Evolutionary conservation across 2,888 invertebrate genomes (phyloP).

Genomic region (Acanthacorydalis orientalis): DNA sequence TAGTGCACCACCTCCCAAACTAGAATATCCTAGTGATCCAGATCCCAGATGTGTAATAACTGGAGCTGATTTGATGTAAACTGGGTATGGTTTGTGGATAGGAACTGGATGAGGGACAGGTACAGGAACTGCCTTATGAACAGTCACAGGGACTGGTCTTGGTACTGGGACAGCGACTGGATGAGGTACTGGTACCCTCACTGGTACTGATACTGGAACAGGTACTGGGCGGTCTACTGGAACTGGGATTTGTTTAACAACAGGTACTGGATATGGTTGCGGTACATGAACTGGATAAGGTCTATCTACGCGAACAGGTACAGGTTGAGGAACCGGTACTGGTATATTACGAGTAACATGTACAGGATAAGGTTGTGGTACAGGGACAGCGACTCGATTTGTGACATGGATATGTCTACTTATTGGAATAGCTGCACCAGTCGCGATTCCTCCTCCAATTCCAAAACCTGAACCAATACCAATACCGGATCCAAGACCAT

Average conservation of each 20-base stretch:
- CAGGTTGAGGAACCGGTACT: conserved; percentile 15
- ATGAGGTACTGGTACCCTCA: conserved; percentile 12
- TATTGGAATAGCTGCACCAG: conserved; percentile 8
- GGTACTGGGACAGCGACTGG: conserved; percentile 29
- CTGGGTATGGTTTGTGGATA: conserved; percentile 22
- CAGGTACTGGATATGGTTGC: conserved; percentile 30
- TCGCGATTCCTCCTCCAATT: not conserved
- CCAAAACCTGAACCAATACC: conserved; percentile 6
- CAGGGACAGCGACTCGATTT: conserved; percentile 23
- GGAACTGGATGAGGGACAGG: conserved; percentile 22
- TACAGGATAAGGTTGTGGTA: conserved; percentile 32
- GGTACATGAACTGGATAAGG: conserved; percentile 26
- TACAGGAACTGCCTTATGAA: conserved; percentile 30
- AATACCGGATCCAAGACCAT: not conserved
- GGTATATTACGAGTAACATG: conserved; percentile 28
- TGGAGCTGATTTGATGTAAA: conserved; percentile 29
- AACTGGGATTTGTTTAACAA: conserved; percentile 31
- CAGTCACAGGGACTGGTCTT: conserved; percentile 25
- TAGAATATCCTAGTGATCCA: conserved; percentile 22
- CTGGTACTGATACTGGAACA: conserved; percentile 15
- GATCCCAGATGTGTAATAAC: conserved; percentile 15
- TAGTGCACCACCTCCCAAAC: conserved; percentile 14
- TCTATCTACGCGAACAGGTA: conserved; percentile 23
- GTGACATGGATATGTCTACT: conserved; percentile 8
- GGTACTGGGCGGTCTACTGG: conserved; percentile 25